A percentile compares a stretch with the other conserved stretches of the same genome.
phyloP scores from a whole-genome alignment of 2,888 invertebrate species.

The Petrophora chlorosata region DNA sequence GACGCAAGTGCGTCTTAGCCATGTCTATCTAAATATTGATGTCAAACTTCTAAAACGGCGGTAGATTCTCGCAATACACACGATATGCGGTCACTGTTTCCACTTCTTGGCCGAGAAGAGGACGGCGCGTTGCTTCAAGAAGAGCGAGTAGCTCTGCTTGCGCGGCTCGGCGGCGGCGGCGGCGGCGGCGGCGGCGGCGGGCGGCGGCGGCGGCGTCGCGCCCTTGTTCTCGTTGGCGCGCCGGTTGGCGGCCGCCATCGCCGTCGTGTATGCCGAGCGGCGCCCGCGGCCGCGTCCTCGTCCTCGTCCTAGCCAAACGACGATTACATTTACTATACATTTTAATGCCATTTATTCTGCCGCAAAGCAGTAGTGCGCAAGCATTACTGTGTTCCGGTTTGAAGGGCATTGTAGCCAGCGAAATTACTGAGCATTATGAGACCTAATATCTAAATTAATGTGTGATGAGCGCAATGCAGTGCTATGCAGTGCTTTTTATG shows the following conservation, averaged over 20 bases:
- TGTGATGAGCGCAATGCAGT: too few species aligned
- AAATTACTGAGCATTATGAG: too few species aligned
- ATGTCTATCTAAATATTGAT: too few species aligned
- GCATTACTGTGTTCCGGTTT: too few species aligned
- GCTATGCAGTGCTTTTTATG: too few species aligned
- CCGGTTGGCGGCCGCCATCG: conserved; percentile 45
- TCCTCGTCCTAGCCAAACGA: conserved; percentile 14
- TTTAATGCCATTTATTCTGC: neutral
- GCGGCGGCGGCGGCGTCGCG: conserved; percentile 28
- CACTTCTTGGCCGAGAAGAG: conserved; percentile 83
- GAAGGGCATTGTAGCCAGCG: too few species aligned
- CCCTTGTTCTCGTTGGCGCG: conserved; percentile 45
- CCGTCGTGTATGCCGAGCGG: conserved; percentile 42
- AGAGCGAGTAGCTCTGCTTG: conserved; percentile 80
- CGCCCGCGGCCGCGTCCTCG: conserved; percentile 51
- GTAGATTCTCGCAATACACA: conserved; percentile 1
- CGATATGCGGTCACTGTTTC: conserved; percentile 60
- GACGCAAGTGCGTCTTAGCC: neutral
- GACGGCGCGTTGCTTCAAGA: conserved; percentile 77
- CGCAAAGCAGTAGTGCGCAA: too few species aligned
- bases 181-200: conserved; percentile 22
- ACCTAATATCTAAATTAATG: too few species aligned
- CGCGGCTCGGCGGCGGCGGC: conserved; percentile 47
- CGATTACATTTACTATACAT: neutral
- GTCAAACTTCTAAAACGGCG: neutral